Evolutionary conservation across 2,113 vertebrate species (phyloP).

Genomic region (Mobula hypostoma): DNA sequence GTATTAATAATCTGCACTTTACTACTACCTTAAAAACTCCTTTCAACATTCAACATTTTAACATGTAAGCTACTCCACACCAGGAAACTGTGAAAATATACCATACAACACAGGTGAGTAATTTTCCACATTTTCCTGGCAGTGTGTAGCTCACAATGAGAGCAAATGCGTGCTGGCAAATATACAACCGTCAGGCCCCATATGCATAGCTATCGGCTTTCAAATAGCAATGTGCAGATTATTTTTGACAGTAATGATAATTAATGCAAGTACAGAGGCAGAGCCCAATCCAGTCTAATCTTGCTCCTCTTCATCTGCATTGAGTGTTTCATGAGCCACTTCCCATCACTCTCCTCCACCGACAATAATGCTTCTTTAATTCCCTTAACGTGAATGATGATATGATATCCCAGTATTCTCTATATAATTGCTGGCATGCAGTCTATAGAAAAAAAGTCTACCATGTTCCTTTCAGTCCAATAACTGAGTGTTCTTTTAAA

Average conservation of each 20-base stretch:
- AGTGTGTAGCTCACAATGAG: neutral
- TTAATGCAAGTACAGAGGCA: neutral
- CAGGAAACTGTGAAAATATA: neutral
- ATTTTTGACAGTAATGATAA: neutral
- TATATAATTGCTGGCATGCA: neutral
- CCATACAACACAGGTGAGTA: neutral
- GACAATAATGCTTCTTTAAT: no score
- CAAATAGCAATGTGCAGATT: neutral
- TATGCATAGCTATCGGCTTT: neutral
- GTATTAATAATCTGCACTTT: neutral
- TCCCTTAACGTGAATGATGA: neutral
- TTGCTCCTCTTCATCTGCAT: neutral
- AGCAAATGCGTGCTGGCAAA: neutral
- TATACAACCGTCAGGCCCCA: neutral
- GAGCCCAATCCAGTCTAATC: neutral
- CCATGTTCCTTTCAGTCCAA: no score
- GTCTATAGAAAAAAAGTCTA: no score
- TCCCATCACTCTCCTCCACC: neutral
- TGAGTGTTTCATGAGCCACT: neutral
- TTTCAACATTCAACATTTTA: neutral
- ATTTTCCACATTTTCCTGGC: neutral
- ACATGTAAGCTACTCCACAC: no score
- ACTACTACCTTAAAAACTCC: neutral
- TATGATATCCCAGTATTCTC: neutral
- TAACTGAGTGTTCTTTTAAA: no score